Conservation (phyloP, 2,113 vertebrate genomes). For the Bos taurus region DNA sequence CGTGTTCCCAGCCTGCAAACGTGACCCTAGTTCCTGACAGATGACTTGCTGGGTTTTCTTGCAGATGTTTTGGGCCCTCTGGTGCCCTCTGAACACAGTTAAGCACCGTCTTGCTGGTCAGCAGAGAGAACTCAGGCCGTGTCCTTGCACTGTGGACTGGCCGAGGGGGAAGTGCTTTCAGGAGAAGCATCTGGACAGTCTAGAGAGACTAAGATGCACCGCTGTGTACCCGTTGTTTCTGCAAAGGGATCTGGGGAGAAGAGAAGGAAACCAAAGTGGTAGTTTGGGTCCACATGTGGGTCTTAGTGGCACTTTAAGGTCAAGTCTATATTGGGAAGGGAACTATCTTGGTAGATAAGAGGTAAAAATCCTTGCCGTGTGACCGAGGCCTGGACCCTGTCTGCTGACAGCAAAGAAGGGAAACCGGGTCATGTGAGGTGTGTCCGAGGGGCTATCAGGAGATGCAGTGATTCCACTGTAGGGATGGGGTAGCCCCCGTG, state of each 20-base stretch:
- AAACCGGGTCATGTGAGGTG: neutral
- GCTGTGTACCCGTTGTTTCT: neutral
- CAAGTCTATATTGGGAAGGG: slow-evolving; percentile 34
- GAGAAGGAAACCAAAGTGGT: neutral
- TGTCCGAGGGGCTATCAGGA: neutral
- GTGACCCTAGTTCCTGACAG: neutral
- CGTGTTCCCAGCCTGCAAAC: neutral
- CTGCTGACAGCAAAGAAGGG: neutral
- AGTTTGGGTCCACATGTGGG: neutral
- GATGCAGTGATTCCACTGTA: fast-evolving
- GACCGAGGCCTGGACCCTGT: neutral
- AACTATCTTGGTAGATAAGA: slow-evolving; percentile 41
- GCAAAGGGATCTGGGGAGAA: neutral
- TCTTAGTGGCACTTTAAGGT: neutral
- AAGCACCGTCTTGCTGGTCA: neutral
- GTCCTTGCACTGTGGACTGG: fast-evolving
- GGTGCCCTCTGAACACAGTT: neutral
- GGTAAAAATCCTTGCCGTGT: neutral
- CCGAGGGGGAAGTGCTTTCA: neutral
- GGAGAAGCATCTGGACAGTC: neutral
- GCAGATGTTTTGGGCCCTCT: neutral
- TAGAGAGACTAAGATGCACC: fast-evolving
- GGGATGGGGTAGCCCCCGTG: neutral
- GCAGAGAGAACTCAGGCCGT: neutral
- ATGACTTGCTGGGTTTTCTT: neutral